These are phyloP conservation scores for Oreocharis arfaki DNA, from an alignment of 2,113 vertebrate genomes.

Conservation along the genomic window DNA sequence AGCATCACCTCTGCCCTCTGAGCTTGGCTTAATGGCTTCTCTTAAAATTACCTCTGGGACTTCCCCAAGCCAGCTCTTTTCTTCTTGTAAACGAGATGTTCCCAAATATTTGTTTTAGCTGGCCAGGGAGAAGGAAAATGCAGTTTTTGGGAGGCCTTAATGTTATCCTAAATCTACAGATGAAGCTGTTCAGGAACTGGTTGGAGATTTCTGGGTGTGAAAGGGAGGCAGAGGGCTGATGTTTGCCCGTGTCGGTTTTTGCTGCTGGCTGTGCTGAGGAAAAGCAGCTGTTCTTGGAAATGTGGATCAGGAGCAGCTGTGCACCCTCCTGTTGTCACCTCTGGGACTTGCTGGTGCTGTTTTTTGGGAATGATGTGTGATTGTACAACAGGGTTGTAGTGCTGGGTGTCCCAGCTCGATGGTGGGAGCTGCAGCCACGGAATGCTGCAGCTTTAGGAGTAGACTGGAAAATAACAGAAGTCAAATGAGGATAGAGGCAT, in stretches of 20 bases:
- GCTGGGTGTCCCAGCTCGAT: accelerated
- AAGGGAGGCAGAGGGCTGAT: background rate
- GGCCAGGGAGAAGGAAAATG: background rate
- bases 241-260: accelerated
- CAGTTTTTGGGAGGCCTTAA: background rate
- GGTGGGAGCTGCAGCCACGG: background rate
- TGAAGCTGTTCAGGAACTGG: background rate
- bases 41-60: background rate
- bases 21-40: background rate
- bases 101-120: background rate
- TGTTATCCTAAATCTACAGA: background rate
- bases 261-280: background rate
- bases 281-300: background rate
- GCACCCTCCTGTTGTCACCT: background rate
- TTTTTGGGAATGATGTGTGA: background rate
- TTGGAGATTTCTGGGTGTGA: background rate
- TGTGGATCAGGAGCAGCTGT: background rate
- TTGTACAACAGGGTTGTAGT: background rate
- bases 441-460: accelerated
- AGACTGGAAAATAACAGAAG: background rate
- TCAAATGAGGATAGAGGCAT: background rate
- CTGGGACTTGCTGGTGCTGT: background rate
- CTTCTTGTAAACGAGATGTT: background rate
- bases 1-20: background rate
- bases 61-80: background rate